Evolutionary conservation across 2,888 invertebrate genomes (phyloP), one percentile per base, ranked within the genome.

Genomic region (Byasa hedistus): DNA sequence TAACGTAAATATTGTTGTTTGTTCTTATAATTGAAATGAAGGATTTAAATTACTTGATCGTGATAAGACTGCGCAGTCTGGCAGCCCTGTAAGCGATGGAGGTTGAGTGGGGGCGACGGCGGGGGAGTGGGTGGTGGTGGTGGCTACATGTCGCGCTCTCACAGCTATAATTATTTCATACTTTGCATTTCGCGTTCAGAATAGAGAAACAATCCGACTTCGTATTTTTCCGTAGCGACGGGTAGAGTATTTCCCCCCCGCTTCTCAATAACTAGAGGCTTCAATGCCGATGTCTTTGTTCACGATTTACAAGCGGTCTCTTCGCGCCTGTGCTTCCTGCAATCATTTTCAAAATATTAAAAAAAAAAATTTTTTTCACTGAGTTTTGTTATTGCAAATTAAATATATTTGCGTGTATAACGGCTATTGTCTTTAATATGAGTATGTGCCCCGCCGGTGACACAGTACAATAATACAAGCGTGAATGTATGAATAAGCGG

Each of bases 111-210:
- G 69, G 66, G 68, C 66, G 66, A 68, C 73, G 66, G 70, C 65
- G 61, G 51, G 60, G 51, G 23, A 64, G 69, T 72, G 70, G 70
- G 52, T 3, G 52, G 44, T 2, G 61, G 58, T 64, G 68, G 64
- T 61, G 67, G 70, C 67, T 71, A 80, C 78, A 79, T 82, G 83
- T 83, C 81, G 81, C 78, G 82, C 78, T 79, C 84, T 79, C 81
- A 75, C 80, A 79, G 80, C 81, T 82, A 85, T 90, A 89, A 90
- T 90, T 90, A 89, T 90, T 90, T 88, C 87, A 87, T 89, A 85
- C 86, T 85, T 84, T 82, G 83, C 83, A 81, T 86, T 83, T 83
- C 79, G 80, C 82, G 77, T 83, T 79, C 77, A 74, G 82, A 77
- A 76, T 80, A 82, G 78, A 80, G 82, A 84, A 87, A 86, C 86